phyloP scores from a whole-genome alignment of 2,797 vertebrate genomes.

The Diplodus puntazzo region DNA sequence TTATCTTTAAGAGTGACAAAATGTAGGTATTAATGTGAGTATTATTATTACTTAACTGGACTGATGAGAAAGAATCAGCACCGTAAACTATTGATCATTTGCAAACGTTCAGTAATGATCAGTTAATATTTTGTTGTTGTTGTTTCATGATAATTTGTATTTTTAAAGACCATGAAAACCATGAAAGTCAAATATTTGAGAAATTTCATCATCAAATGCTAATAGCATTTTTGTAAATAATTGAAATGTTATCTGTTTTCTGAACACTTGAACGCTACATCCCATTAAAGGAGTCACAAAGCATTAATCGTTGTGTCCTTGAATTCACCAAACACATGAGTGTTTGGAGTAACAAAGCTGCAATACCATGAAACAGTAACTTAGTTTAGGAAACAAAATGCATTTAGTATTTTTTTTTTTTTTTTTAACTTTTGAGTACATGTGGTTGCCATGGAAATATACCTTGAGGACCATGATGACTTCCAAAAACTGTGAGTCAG shows the following conservation, averaged over 20 bases:
- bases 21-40: background rate
- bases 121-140: background rate
- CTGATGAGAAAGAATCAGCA: background rate
- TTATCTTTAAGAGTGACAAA: background rate
- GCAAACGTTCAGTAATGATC: background rate
- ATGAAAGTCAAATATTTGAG: background rate
- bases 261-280: background rate
- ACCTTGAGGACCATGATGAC: too few relatives aligned
- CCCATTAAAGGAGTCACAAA: slow-evolving; percentile 15
- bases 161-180: background rate
- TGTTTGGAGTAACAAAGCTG: background rate
- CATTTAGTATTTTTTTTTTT: too few relatives aligned
- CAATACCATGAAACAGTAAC: background rate
- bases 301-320: background rate
- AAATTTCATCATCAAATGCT: background rate
- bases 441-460: background rate
- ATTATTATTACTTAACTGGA: background rate
- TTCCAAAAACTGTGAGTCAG: background rate
- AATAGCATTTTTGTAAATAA: background rate
- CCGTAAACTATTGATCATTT: background rate
- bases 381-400: background rate
- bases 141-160: background rate
- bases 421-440: background rate
- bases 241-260: background rate
- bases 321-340: slow-evolving; percentile 4